Conservation (phyloP, 2,113 vertebrate genomes). For the Aspidoscelis tigris region DNA sequence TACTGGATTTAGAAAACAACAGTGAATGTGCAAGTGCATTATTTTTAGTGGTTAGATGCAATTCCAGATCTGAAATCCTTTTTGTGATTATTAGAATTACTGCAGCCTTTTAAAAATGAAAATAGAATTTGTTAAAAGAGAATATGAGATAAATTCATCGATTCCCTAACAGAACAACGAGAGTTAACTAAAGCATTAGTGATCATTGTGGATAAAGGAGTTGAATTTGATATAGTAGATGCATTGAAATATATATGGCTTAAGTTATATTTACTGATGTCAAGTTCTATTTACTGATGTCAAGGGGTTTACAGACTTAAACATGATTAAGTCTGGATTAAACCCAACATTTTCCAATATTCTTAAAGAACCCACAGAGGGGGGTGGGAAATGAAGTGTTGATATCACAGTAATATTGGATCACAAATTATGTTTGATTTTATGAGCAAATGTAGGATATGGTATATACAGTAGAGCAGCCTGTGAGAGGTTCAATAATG, state of each 20-base stretch:
- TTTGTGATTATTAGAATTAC: conserved; percentile 8
- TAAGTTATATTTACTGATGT: background rate
- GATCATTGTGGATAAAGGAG: background rate
- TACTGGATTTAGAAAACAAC: conserved; percentile 40
- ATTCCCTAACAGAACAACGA: background rate
- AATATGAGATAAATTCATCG: background rate
- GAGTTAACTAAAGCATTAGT: background rate
- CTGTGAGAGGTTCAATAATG: no score
- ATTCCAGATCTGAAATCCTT: no score
- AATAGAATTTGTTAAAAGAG: background rate
- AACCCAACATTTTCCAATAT: background rate
- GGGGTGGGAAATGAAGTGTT: no score
- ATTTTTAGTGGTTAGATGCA: background rate
- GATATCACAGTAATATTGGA: no score
- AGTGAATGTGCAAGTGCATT: background rate
- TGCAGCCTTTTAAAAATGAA: conserved; percentile 29
- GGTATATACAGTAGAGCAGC: no score
- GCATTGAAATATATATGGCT: background rate
- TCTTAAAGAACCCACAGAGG: background rate
- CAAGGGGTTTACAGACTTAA: background rate
- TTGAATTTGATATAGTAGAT: background rate
- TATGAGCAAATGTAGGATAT: no score
- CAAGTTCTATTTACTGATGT: background rate
- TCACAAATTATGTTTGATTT: background rate
- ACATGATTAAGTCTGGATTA: background rate